Evolutionary conservation across 2,888 invertebrate species (phyloP).

Genomic region (Rhamnusium bicolor): DNA sequence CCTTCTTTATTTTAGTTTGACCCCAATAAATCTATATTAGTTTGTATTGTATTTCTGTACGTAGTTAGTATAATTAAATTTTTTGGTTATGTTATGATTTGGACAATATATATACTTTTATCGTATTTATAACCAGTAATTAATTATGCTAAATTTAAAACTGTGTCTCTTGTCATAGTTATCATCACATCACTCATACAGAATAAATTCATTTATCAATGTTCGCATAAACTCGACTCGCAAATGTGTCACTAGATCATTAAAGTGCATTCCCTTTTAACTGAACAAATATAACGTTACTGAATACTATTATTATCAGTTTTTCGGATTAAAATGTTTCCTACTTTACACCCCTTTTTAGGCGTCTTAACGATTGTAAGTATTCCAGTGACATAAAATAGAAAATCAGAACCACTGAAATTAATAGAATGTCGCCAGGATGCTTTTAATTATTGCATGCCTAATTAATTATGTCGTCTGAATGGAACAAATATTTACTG

Average conservation of each 20-base stretch:
- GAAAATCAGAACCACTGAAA: conserved; percentile 5
- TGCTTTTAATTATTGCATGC: conserved; percentile 5
- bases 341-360: conserved; percentile 12
- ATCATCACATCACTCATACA: no score
- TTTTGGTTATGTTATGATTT: no score
- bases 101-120: no score
- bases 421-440: conserved; percentile 23
- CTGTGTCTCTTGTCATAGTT: no score
- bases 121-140: no score
- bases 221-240: background rate
- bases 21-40: no score
- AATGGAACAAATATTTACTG: conserved; percentile 21
- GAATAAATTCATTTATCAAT: background rate
- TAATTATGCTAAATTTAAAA: no score
- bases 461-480: conserved; percentile 22
- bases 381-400: background rate
- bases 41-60: no score
- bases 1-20: no score
- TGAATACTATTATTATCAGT: conserved; percentile 7
- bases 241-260: background rate
- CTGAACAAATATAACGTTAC: background rate
- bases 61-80: no score
- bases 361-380: conserved; percentile 3
- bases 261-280: conserved; percentile 1
- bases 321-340: background rate